A percentile compares a stretch with the other conserved stretches of the same genome.
Conservation (phyloP, 92 coral and sea anemone genomes). For the Virgularia gustaviana region DNA sequence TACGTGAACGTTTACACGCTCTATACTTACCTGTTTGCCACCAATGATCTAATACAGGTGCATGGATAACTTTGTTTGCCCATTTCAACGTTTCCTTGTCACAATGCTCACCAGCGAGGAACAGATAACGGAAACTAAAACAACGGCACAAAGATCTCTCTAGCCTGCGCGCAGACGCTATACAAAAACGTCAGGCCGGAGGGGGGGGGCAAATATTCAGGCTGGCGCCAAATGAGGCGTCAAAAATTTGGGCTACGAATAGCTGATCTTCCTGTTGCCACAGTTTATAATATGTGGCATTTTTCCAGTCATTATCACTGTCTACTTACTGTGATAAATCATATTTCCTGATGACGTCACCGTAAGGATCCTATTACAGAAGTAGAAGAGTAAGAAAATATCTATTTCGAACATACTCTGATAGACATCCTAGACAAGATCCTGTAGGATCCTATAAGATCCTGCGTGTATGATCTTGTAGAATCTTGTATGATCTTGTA, state of each 20-base stretch:
- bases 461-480: neutral
- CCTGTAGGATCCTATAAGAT: too few species aligned
- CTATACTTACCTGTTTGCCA: conserved; percentile 85
- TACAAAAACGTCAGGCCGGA: neutral
- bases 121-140: conserved; percentile 87
- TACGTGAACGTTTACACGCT: too few species aligned
- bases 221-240: neutral
- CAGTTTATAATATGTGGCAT: neutral
- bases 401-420: neutral
- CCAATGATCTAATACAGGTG: conserved; percentile 96
- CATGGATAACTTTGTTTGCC: conserved; percentile 80
- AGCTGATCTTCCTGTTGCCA: too few species aligned
- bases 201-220: neutral
- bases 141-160: neutral
- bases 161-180: neutral
- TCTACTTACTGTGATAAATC: conserved; percentile 83
- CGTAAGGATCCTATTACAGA: conserved; percentile 89
- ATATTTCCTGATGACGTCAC: conserved; percentile 71
- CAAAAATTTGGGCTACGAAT: too few species aligned
- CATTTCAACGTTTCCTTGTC: conserved; percentile 90
- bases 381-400: neutral
- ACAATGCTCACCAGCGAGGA: conserved; percentile 96
- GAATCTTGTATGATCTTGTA: too few species aligned
- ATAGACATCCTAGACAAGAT: too few species aligned
- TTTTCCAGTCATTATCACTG: neutral